These are phyloP conservation scores for Cromileptes altivelis DNA, from an alignment of 2,113 vertebrate genomes.

Conservation along the genomic window DNA sequence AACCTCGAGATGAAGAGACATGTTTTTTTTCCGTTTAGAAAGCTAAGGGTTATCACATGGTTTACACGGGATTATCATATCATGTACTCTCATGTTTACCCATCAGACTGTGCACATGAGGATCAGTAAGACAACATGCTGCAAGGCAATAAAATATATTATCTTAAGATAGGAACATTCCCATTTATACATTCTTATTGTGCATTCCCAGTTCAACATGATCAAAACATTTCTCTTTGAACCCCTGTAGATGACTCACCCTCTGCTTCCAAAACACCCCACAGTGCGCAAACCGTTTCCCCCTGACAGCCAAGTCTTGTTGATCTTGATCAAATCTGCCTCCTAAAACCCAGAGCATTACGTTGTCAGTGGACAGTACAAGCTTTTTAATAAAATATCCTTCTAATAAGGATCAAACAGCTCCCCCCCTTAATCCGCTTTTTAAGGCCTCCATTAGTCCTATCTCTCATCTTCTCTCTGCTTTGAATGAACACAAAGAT, in stretches of 20 bases:
- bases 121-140: slow-evolving; percentile 10
- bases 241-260: slow-evolving; percentile 19
- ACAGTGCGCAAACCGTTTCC: slow-evolving; percentile 12
- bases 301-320: slow-evolving; percentile 4
- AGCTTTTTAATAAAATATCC: slow-evolving; percentile 29
- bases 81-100: background rate
- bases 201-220: slow-evolving; percentile 9
- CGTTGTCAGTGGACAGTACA: slow-evolving; percentile 29
- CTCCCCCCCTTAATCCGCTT: slow-evolving; percentile 36
- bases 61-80: slow-evolving; percentile 35
- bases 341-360: slow-evolving; percentile 30
- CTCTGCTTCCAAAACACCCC: slow-evolving; percentile 20
- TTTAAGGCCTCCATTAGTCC: slow-evolving; percentile 46
- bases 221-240: slow-evolving; percentile 34
- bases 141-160: slow-evolving; percentile 19
- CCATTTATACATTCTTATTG: slow-evolving; percentile 15
- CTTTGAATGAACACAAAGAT: slow-evolving; percentile 20
- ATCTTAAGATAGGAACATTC: slow-evolving; percentile 11
- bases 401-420: slow-evolving; percentile 47
- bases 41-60: slow-evolving; percentile 14
- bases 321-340: slow-evolving; percentile 52
- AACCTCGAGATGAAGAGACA: background rate
- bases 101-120: slow-evolving; percentile 9
- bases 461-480: slow-evolving; percentile 27
- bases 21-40: background rate